Conservation (phyloP, 2,113 vertebrate species). For the Onychostoma macrolepis region DNA sequence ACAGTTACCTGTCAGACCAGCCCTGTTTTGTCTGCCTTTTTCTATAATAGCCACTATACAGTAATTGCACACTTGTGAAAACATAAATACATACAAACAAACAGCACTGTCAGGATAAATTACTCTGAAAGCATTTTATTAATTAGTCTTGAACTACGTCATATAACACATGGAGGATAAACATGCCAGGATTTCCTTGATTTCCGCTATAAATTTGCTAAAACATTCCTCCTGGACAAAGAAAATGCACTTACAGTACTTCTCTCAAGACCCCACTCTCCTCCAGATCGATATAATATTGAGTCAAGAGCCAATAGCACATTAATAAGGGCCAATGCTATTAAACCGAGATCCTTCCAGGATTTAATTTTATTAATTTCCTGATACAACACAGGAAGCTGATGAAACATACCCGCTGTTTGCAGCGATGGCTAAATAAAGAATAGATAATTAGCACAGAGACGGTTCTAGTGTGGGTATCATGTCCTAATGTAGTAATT, state of each 20-base stretch:
- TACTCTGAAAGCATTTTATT: not conserved
- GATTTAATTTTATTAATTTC: slow-evolving; percentile 32
- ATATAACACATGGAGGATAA: slow-evolving; percentile 2
- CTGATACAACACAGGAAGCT: not conserved
- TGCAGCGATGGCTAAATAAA: slow-evolving; percentile 5
- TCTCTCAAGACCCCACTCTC: not conserved
- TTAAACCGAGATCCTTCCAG: not conserved
- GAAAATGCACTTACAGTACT: not conserved
- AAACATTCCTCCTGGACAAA: not conserved
- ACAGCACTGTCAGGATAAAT: not conserved
- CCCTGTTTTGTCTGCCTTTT: not conserved
- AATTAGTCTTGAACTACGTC: not conserved
- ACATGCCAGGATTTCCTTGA: not conserved
- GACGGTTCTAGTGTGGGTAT: not conserved
- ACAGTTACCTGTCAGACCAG: slow-evolving; percentile 3
- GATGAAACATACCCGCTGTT: not conserved
- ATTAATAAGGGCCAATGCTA: slow-evolving; percentile 48
- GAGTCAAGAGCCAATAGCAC: slow-evolving; percentile 6
- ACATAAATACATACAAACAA: not conserved
- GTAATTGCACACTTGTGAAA: not conserved
- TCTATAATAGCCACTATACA: not conserved
- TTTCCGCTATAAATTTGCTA: slow-evolving; percentile 14
- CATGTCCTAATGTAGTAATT: slow-evolving; percentile 1
- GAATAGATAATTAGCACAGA: not conserved
- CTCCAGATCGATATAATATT: slow-evolving; percentile 38